phyloP scores from a whole-genome alignment of 2,113 vertebrate species.

The Empidonax alnorum region DNA sequence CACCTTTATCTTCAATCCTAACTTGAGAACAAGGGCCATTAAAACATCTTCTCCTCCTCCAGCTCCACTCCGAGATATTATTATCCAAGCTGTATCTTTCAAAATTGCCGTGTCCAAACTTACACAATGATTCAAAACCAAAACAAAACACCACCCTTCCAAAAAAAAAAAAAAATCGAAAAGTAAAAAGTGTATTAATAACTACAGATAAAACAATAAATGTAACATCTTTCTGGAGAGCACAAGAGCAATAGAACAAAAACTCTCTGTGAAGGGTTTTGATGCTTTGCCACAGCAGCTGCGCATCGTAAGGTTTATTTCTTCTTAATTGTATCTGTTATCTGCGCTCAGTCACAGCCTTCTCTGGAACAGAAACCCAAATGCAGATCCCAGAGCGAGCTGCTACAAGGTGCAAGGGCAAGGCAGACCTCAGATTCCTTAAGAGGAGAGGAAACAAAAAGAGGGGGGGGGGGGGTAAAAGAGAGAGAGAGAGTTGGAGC shows the following conservation, averaged over 20 bases:
- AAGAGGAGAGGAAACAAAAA: too few relatives aligned
- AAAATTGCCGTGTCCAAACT: background rate
- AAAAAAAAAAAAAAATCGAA: background rate
- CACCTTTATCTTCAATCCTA: conserved; percentile 67
- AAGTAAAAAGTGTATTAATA: background rate
- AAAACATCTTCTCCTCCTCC: conserved; percentile 18
- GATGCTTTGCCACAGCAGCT: background rate
- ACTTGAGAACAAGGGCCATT: conserved; percentile 52
- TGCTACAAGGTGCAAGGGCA: conserved; percentile 31
- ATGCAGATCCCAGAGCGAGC: background rate
- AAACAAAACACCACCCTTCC: background rate
- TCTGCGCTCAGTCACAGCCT: background rate
- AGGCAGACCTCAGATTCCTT: background rate
- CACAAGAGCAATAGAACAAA: background rate
- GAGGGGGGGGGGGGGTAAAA: rapidly evolving
- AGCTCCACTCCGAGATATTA: background rate
- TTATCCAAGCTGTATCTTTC: background rate
- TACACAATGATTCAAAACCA: background rate
- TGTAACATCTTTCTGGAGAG: background rate
- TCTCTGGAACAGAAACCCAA: background rate
- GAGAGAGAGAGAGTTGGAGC: background rate
- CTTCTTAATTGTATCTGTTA: background rate
- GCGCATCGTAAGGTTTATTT: background rate
- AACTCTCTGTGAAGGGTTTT: background rate
- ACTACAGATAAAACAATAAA: background rate